Conservation (phyloP, 2,113 vertebrate species). For the Picathartes gymnocephalus region DNA sequence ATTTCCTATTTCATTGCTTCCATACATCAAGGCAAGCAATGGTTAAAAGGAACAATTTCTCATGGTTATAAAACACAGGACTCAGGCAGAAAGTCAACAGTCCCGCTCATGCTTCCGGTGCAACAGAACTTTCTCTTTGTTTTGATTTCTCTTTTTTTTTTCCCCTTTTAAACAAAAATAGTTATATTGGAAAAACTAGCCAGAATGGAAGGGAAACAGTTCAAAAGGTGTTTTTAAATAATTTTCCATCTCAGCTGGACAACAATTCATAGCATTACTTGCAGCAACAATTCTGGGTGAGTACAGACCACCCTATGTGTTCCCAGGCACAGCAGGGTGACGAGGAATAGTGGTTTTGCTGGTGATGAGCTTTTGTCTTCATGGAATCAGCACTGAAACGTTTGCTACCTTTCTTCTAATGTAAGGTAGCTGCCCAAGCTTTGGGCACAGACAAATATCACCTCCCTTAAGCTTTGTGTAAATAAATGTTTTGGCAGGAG, state of each 20-base stretch:
- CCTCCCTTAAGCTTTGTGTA: background rate
- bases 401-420: background rate
- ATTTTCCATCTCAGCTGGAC: background rate
- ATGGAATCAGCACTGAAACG: background rate
- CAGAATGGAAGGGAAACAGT: background rate
- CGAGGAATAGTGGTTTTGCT: background rate
- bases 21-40: background rate
- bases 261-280: background rate
- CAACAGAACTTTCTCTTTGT: background rate
- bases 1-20: background rate
- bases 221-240: conserved; percentile 5
- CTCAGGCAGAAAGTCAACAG: background rate
- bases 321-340: background rate
- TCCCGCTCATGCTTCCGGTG: background rate
- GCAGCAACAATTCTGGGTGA: background rate
- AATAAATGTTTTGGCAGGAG: conserved; percentile 8
- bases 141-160: background rate
- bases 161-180: background rate
- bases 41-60: background rate
- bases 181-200: background rate
- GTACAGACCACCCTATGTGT: background rate
- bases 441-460: background rate
- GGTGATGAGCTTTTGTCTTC: background rate
- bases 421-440: background rate
- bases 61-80: background rate